Evolutionary conservation across 2,888 invertebrate species (phyloP).

Genomic region (Bibio marci): DNA sequence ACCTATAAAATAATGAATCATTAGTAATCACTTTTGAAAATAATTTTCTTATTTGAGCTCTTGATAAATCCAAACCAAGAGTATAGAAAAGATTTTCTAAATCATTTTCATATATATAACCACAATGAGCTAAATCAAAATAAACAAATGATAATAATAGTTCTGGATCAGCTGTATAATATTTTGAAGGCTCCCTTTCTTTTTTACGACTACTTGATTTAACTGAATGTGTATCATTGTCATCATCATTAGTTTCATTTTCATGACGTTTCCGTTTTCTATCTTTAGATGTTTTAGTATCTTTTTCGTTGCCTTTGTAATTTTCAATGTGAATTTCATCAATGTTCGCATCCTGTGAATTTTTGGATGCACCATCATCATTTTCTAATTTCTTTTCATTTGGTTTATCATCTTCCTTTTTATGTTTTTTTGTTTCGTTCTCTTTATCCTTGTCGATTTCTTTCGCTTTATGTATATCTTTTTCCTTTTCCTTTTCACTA

Average conservation of each 20-base stretch:
- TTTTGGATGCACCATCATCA: conserved; percentile 16
- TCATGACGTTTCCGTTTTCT: conserved; percentile 18
- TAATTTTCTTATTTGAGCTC: conserved; percentile 72
- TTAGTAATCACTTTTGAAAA: conserved; percentile 66
- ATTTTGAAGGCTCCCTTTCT: conserved; percentile 37
- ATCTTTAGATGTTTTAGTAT: conserved; percentile 14
- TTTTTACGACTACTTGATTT: conserved; percentile 20
- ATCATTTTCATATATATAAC: conserved; percentile 77
- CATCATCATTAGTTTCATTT: conserved; percentile 16
- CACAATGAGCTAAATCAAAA: conserved; percentile 83
- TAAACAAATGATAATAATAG: conserved; percentile 77
- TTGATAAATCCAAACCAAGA: conserved; percentile 69
- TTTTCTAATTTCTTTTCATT: conserved; percentile 21
- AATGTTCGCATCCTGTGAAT: no score
- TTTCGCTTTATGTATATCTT: conserved; percentile 12
- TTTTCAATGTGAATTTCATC: conserved; percentile 27
- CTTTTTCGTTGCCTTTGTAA: conserved; percentile 19
- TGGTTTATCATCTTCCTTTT: conserved; percentile 15
- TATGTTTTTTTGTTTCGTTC: conserved; percentile 17
- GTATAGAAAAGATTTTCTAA: conserved; percentile 79
- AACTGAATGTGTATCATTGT: conserved; percentile 13
- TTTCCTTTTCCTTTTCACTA: conserved; percentile 21
- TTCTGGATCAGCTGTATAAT: conserved; percentile 56
- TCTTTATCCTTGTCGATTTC: conserved; percentile 1
- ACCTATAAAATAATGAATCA: conserved; percentile 63